Percentiles rank a stretch among this genome's conserved stretches.
These are phyloP conservation scores for Saturnia pavonia DNA, from an alignment of 2,888 invertebrate species.

Conservation along the genomic window DNA sequence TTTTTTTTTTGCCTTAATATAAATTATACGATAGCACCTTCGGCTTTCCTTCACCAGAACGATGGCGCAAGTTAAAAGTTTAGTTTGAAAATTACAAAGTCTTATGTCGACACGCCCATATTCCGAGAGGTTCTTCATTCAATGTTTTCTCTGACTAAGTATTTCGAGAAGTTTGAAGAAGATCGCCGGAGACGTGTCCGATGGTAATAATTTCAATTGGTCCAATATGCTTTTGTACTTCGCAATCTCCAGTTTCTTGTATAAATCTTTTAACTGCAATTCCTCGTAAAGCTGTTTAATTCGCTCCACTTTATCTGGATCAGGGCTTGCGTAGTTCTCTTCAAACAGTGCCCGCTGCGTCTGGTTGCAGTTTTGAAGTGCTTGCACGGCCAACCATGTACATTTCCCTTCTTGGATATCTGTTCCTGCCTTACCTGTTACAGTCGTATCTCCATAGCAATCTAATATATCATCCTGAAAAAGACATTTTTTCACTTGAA, in stretches of 20 bases:
- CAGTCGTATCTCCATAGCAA: slow-evolving; percentile 87
- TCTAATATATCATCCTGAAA: slow-evolving; percentile 91
- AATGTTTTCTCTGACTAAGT: slow-evolving; percentile 81
- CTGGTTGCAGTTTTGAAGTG: slow-evolving; percentile 85
- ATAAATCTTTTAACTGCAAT: slow-evolving; percentile 85
- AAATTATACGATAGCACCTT: too few relatives aligned
- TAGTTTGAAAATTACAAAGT: neutral
- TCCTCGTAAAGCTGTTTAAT: slow-evolving; percentile 77
- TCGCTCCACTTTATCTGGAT: slow-evolving; percentile 82
- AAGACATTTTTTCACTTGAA: too few relatives aligned
- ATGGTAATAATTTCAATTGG: slow-evolving; percentile 87
- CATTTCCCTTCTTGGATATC: slow-evolving; percentile 90
- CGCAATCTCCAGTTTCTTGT: slow-evolving; percentile 86
- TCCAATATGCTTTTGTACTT: slow-evolving; percentile 86
- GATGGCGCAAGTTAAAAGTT: neutral
- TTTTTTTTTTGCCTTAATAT: too few relatives aligned
- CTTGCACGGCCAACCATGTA: slow-evolving; percentile 90
- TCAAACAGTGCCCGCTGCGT: slow-evolving; percentile 85
- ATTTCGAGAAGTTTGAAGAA: slow-evolving; percentile 89
- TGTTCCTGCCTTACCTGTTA: slow-evolving; percentile 50
- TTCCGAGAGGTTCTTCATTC: neutral
- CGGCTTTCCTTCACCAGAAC: too few relatives aligned
- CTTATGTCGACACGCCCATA: too few relatives aligned
- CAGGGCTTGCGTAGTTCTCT: slow-evolving; percentile 86
- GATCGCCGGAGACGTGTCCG: slow-evolving; percentile 82